phyloP scores from a whole-genome alignment of 2,888 invertebrate genomes.

The Dysmachus trigonus region DNA sequence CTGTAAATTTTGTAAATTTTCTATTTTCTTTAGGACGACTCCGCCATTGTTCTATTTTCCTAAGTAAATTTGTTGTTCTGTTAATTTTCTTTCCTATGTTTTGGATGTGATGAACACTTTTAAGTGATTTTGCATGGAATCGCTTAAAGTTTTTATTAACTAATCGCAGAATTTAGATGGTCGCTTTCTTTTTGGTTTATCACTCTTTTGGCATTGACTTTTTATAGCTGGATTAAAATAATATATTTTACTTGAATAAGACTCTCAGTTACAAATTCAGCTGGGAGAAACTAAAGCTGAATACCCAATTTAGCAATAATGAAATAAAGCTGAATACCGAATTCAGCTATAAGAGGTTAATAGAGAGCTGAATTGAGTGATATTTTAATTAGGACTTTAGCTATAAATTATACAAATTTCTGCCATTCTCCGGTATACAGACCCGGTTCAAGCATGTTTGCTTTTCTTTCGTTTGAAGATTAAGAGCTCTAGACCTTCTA shows the following conservation, averaged over 20 bases:
- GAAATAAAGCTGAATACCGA: background rate
- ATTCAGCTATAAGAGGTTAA: background rate
- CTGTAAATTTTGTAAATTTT: constrained; percentile 43
- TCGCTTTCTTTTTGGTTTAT: background rate
- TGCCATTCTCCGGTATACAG: background rate
- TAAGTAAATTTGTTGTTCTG: constrained; percentile 21
- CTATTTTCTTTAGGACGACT: constrained; percentile 51
- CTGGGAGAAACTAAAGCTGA: no score
- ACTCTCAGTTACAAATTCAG: background rate
- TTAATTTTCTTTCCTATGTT: background rate
- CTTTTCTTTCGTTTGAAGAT: background rate
- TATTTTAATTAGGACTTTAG: background rate
- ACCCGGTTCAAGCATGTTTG: background rate
- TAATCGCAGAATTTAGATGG: background rate
- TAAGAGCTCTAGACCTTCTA: background rate
- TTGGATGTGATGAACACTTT: background rate
- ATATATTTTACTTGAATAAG: no score
- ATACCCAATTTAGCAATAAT: no score
- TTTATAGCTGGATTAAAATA: background rate
- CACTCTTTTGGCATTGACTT: background rate
- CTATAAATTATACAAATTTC: background rate
- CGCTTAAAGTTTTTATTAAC: background rate
- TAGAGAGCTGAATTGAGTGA: background rate
- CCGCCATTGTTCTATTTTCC: background rate
- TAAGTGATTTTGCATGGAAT: background rate